These are phyloP conservation scores for Hycleus cichorii DNA, from an alignment of 1,140 invertebrate species.

Conservation along the genomic window DNA sequence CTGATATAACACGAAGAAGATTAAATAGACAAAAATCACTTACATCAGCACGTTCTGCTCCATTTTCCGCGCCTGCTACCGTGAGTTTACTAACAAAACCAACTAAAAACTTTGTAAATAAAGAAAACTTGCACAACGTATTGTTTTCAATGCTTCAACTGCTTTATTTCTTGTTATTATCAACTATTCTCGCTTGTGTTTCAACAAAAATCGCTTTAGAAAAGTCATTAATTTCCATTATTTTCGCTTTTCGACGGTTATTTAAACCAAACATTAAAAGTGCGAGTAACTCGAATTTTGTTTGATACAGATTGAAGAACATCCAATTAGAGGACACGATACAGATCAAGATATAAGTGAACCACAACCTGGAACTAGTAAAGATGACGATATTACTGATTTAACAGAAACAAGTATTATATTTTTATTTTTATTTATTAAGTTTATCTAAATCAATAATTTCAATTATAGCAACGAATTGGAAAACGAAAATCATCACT, in stretches of 20 bases:
- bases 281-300: background rate
- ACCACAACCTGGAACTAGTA: slow-evolving; percentile 36
- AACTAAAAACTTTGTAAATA: background rate
- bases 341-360: slow-evolving; percentile 21
- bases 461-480: background rate
- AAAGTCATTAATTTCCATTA: background rate
- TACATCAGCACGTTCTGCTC: slow-evolving; percentile 28
- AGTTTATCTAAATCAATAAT: background rate
- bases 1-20: slow-evolving; percentile 36
- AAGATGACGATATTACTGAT: slow-evolving; percentile 33
- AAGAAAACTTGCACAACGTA: background rate
- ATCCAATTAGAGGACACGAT: slow-evolving; percentile 11
- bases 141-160: background rate
- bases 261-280: background rate
- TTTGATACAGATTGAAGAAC: slow-evolving; percentile 21
- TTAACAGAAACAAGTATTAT: slow-evolving; percentile 30
- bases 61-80: slow-evolving; percentile 35
- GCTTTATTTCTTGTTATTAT: background rate
- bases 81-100: slow-evolving; percentile 33
- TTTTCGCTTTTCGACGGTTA: background rate
- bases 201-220: background rate
- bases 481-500: background rate
- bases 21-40: slow-evolving; percentile 27
- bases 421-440: background rate
- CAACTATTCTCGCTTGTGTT: background rate